Percentiles rank a stretch among this genome's conserved stretches.
phyloP scores from a whole-genome alignment of 2,888 invertebrate species.

The Noctua fimbriata region DNA sequence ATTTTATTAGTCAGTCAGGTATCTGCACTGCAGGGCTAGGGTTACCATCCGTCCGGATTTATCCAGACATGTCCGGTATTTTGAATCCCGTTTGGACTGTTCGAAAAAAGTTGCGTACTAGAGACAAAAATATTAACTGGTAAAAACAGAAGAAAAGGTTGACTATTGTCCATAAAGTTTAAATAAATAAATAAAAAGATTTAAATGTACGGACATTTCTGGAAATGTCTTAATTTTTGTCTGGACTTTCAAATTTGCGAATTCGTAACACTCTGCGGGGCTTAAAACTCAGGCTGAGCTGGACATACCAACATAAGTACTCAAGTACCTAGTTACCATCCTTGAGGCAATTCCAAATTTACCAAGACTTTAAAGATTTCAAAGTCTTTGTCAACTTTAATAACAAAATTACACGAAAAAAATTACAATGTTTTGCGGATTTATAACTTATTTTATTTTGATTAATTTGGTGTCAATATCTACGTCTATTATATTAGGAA shows the following conservation, averaged over 20 bases:
- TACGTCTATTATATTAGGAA: neutral
- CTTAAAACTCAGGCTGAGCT: neutral
- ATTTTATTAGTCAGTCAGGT: neutral
- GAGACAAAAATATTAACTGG: neutral
- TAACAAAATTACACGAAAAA: neutral
- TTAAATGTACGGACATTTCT: neutral
- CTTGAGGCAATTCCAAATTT: neutral
- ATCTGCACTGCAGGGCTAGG: neutral
- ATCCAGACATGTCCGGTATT: neutral
- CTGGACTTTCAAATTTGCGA: neutral
- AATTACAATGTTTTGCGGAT: neutral
- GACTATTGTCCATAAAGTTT: too few relatives aligned
- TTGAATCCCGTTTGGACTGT: neutral
- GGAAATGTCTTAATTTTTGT: neutral
- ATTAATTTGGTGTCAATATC: conserved; percentile 1
- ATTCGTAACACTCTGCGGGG: neutral
- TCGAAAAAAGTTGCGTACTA: neutral
- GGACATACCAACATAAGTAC: neutral
- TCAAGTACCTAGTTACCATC: neutral
- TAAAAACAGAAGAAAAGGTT: too few relatives aligned
- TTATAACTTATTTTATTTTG: neutral
- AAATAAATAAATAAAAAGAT: neutral
- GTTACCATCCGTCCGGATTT: neutral
- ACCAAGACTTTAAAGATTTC: neutral
- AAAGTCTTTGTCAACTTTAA: neutral